Evolutionary conservation across 2,797 vertebrate genomes (phyloP).

Genomic region (Lemur catta): DNA sequence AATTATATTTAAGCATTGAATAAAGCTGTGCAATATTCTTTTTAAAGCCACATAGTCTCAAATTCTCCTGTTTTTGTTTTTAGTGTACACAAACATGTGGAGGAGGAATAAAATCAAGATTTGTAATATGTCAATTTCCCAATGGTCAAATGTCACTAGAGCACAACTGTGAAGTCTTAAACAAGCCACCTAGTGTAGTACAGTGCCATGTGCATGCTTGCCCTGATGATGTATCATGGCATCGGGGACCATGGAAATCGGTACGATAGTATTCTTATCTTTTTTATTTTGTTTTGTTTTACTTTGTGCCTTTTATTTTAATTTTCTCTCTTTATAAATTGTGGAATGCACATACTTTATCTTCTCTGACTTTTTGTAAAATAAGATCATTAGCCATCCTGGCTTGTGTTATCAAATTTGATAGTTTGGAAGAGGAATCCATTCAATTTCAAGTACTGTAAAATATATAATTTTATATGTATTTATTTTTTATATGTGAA

Average conservation of each 20-base stretch:
- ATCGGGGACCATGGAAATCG: slow-evolving; percentile 95
- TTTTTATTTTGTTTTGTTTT: slow-evolving; percentile 55
- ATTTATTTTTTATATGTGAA: slow-evolving; percentile 70
- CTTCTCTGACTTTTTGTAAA: slow-evolving; percentile 44
- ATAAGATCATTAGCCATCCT: slow-evolving; percentile 75
- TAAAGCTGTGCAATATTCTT: neutral
- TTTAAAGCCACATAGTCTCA: neutral
- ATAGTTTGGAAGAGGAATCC: neutral
- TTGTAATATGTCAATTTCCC: slow-evolving; percentile 94
- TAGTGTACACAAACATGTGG: slow-evolving; percentile 95
- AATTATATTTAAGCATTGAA: neutral
- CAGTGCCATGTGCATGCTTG: slow-evolving; percentile 93
- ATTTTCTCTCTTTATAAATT: slow-evolving; percentile 61
- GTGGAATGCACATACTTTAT: slow-evolving; percentile 33
- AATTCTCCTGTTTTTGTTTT: slow-evolving; percentile 55
- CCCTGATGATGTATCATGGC: slow-evolving; percentile 92
- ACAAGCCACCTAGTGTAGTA: slow-evolving; percentile 91
- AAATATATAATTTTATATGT: slow-evolving; percentile 33
- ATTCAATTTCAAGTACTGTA: slow-evolving; percentile 55
- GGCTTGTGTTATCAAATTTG: slow-evolving; percentile 63
- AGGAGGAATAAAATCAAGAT: slow-evolving; percentile 91
- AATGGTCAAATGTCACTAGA: slow-evolving; percentile 90
- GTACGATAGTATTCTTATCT: slow-evolving; percentile 90
- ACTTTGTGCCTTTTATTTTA: slow-evolving; percentile 61
- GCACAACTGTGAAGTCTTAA: slow-evolving; percentile 93